Conservation (phyloP, 1,140 invertebrate genomes). For the Radopholus similis region DNA sequence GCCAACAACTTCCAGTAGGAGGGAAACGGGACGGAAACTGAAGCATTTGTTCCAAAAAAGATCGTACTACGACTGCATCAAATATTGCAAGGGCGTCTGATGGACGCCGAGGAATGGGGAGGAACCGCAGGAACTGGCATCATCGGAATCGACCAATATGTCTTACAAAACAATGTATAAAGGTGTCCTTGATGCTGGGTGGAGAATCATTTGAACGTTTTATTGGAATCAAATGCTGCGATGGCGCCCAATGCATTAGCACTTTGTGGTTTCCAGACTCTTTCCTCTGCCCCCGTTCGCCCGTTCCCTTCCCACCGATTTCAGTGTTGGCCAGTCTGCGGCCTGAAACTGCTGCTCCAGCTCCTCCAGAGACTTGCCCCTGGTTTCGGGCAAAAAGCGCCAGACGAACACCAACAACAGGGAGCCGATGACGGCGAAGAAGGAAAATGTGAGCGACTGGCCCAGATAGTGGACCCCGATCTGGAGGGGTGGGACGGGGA, state of each 20-base stretch:
- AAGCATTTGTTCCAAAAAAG: not conserved
- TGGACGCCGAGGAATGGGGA: no score
- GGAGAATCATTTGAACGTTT: no score
- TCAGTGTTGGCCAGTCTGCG: constrained; percentile 4
- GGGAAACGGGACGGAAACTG: not conserved
- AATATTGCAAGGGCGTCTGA: constrained; percentile 67
- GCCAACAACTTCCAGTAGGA: constrained; percentile 56
- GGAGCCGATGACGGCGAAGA: constrained; percentile 1
- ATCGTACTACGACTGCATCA: constrained; percentile 65
- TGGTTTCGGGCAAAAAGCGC: constrained; percentile 11
- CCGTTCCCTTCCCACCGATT: not conserved
- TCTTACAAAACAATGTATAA: no score
- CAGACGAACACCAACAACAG: constrained; percentile 8
- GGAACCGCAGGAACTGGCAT: no score
- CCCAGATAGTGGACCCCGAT: constrained; percentile 3
- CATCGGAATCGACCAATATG: no score
- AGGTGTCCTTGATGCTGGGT: no score
- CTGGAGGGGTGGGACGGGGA: not conserved
- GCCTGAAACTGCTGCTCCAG: constrained; percentile 5
- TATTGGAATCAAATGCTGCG: no score
- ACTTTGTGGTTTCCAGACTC: no score
- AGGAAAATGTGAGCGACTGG: not conserved
- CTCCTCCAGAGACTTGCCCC: constrained; percentile 10
- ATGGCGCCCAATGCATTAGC: no score
- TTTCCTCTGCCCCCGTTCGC: not conserved